Evolutionary conservation across 2,888 invertebrate species (phyloP).

Genomic region (Stratiomys singularior): DNA sequence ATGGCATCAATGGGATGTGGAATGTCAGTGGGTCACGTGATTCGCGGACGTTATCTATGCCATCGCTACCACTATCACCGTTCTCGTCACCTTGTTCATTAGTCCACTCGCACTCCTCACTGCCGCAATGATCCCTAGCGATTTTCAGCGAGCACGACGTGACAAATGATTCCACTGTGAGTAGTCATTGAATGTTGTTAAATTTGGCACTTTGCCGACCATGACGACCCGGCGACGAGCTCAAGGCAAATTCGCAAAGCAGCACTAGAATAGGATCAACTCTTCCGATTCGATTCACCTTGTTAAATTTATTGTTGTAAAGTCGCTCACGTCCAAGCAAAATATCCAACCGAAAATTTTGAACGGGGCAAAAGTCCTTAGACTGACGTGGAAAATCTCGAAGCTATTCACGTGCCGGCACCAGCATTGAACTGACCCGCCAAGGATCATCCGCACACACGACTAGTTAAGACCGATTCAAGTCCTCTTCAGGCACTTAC

Average conservation of each 20-base stretch:
- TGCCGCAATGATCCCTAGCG: not conserved
- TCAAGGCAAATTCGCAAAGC: not conserved
- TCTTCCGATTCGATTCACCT: not conserved
- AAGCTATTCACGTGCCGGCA: not conserved
- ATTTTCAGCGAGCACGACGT: not conserved
- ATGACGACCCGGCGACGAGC: constrained; percentile 11
- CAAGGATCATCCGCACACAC: constrained; percentile 23
- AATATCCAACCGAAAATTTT: not conserved
- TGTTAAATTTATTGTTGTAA: not conserved
- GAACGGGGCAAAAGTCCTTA: not conserved
- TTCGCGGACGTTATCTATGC: constrained; percentile 10
- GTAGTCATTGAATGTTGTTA: constrained; percentile 16
- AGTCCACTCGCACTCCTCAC: not conserved
- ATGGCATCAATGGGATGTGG: not conserved
- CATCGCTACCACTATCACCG: not conserved
- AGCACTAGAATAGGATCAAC: not conserved
- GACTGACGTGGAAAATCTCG: not conserved
- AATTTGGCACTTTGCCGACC: constrained; percentile 36
- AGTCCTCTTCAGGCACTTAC: constrained; percentile 8
- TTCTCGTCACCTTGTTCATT: not conserved
- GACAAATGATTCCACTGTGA: constrained; percentile 25
- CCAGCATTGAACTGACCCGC: not conserved
- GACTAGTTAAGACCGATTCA: not conserved
- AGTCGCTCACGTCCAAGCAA: not conserved
- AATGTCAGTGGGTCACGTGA: constrained; percentile 9